phyloP scores from a whole-genome alignment of 2,797 vertebrate genomes.

The Enteromius argenteus region DNA sequence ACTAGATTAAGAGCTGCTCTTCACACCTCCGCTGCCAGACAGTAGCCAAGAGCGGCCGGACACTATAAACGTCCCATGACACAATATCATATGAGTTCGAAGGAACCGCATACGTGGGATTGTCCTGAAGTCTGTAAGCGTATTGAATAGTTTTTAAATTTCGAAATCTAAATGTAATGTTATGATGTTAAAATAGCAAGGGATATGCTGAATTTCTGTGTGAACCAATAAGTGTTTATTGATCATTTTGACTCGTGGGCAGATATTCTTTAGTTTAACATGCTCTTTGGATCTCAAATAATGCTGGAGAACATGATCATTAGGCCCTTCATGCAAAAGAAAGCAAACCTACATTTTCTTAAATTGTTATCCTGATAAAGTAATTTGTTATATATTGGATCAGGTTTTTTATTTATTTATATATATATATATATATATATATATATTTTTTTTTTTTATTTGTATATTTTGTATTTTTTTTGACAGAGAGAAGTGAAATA shows the following conservation, averaged over 20 bases:
- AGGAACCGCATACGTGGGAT: too few relatives aligned
- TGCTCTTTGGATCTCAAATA: not conserved
- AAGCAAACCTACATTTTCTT: not conserved
- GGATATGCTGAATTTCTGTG: not conserved
- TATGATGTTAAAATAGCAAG: not conserved
- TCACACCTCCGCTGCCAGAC: constrained; percentile 56
- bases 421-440: too few relatives aligned
- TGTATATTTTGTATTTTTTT: too few relatives aligned
- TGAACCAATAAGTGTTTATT: too few relatives aligned
- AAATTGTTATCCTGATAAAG: not conserved
- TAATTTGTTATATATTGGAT: not conserved
- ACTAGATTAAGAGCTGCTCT: constrained; percentile 68
- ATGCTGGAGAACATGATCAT: not conserved
- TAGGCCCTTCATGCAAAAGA: not conserved
- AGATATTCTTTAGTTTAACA: not conserved
- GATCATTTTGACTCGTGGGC: too few relatives aligned
- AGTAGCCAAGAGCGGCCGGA: constrained; percentile 33
- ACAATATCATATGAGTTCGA: not conserved
- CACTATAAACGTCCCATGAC: constrained; percentile 26
- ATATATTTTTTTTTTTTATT: too few relatives aligned
- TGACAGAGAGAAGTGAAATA: not conserved
- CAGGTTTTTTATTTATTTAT: not conserved
- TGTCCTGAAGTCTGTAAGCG: not conserved
- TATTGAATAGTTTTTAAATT: not conserved
- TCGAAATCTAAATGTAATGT: not conserved